Percentiles rank a stretch among this genome's conserved stretches.
Conservation (phyloP, 1,140 invertebrate species). For the Telenomus remus region DNA sequence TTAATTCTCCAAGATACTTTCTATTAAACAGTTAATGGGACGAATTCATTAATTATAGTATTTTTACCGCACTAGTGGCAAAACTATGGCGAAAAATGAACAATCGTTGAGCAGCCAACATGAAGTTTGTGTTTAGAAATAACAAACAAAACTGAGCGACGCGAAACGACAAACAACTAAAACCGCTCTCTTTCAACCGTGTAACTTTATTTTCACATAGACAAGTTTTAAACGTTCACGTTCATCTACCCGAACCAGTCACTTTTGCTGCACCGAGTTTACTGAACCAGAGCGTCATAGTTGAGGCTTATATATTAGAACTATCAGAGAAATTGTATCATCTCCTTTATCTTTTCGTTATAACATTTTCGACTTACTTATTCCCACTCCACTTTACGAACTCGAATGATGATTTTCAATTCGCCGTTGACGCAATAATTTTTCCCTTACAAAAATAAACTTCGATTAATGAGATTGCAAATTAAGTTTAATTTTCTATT, state of each 20-base stretch:
- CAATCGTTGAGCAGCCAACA: slow-evolving; percentile 34
- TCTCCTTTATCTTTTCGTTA: neutral
- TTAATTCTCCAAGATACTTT: no score
- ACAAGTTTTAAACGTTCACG: slow-evolving; percentile 41
- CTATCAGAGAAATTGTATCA: slow-evolving; percentile 6
- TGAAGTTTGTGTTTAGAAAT: slow-evolving; percentile 32
- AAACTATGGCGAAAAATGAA: slow-evolving; percentile 41
- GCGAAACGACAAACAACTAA: neutral
- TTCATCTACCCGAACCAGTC: slow-evolving; percentile 39
- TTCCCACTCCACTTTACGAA: no score
- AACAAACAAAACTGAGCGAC: slow-evolving; percentile 31
- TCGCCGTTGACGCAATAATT: no score
- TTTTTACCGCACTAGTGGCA: slow-evolving; percentile 37
- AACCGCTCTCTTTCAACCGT: slow-evolving; percentile 37
- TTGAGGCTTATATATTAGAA: slow-evolving; percentile 40
- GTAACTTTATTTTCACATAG: slow-evolving; percentile 24
- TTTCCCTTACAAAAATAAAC: no score
- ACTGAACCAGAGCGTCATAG: slow-evolving; percentile 31
- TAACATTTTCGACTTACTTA: neutral
- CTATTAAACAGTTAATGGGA: no score
- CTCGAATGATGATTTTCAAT: no score
- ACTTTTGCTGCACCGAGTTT: slow-evolving; percentile 33
- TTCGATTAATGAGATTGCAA: no score
- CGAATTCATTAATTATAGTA: no score
- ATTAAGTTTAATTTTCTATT: no score